Evolutionary conservation across 2,888 invertebrate genomes (phyloP).

Genomic region (Trachelus tabidus): DNA sequence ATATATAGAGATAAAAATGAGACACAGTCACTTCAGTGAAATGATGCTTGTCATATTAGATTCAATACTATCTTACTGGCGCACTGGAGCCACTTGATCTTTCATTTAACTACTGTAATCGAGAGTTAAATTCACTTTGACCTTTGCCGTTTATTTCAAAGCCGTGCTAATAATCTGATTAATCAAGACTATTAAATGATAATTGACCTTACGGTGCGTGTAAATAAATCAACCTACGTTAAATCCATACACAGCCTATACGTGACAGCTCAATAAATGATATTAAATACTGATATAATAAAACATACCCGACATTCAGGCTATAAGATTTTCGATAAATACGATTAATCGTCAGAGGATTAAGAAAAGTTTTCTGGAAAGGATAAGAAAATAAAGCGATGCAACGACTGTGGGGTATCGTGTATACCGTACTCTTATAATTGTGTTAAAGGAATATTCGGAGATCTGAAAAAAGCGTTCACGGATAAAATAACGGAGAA

Average conservation of each 20-base stretch:
- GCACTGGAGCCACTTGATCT: background rate
- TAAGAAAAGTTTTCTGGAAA: background rate
- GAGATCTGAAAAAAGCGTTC: background rate
- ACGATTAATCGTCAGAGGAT: background rate
- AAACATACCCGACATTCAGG: background rate
- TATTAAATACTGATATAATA: background rate
- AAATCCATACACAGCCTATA: background rate
- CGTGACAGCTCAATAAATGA: no score
- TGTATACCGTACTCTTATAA: background rate
- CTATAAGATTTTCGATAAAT: background rate
- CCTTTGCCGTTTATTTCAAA: background rate
- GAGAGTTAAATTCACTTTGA: background rate
- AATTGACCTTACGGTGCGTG: background rate
- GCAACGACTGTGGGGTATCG: background rate
- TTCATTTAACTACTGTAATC: background rate
- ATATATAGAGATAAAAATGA: background rate
- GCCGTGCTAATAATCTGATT: background rate
- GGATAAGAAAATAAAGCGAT: no score
- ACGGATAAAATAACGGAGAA: background rate
- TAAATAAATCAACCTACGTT: background rate
- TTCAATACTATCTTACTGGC: background rate
- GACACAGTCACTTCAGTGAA: background rate
- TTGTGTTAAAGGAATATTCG: background rate
- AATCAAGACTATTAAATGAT: background rate
- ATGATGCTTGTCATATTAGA: background rate